Conservation (phyloP, 2,797 vertebrate genomes). For the Helarctos malayanus region DNA sequence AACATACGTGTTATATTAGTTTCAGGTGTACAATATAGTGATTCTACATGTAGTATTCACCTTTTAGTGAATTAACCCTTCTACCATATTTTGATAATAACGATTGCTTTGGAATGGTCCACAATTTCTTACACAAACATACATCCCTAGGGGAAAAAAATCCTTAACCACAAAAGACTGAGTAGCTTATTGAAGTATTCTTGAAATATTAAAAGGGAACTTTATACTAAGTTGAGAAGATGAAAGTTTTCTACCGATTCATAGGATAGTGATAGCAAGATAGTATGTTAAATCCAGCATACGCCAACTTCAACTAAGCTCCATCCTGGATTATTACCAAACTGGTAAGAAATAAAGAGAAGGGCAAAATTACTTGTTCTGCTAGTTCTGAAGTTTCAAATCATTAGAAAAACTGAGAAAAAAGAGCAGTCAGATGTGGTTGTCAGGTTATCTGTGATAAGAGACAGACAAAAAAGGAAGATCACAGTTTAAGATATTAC, state of each 20-base stretch:
- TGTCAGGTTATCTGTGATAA: background rate
- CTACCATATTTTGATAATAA: background rate
- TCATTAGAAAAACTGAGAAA: background rate
- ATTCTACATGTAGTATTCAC: background rate
- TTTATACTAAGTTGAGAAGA: constrained; percentile 9
- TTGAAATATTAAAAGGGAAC: background rate
- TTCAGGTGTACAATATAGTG: background rate
- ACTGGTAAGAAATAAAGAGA: background rate
- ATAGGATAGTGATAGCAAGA: background rate
- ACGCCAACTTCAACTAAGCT: background rate
- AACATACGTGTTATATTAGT: background rate
- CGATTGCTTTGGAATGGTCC: background rate
- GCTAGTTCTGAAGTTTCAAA: background rate
- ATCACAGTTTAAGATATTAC: background rate
- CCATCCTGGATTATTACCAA: background rate
- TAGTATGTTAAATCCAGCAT: background rate
- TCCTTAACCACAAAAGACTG: background rate
- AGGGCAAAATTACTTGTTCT: background rate
- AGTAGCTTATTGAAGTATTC: background rate
- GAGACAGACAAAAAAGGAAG: background rate
- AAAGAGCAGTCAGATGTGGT: background rate
- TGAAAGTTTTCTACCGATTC: background rate
- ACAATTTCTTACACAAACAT: background rate
- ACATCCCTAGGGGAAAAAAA: background rate
- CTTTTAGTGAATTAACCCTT: background rate